A percentile compares a stretch with the other conserved stretches of the same genome.
phyloP scores from a whole-genome alignment of 2,888 invertebrate species.

The Buathra laborator region DNA sequence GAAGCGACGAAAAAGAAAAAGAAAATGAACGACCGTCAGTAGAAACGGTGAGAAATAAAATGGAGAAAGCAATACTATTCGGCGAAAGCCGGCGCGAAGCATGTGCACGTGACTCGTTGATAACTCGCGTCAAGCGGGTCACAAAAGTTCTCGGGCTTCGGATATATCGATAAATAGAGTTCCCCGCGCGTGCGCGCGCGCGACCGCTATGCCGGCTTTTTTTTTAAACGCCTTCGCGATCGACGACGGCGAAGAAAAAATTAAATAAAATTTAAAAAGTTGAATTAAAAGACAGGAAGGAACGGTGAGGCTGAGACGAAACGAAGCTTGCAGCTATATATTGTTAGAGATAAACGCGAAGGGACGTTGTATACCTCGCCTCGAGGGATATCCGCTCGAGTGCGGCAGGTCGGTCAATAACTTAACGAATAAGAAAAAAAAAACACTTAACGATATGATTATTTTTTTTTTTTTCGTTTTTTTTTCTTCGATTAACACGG shows the following conservation, averaged over 20 bases:
- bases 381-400: constrained; percentile 52
- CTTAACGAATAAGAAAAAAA: constrained; percentile 68
- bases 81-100: constrained; percentile 34
- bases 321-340: constrained; percentile 51
- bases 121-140: constrained; percentile 30
- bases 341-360: constrained; percentile 53
- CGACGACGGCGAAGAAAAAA: constrained; percentile 45
- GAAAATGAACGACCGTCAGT: background rate
- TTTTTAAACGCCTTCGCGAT: constrained; percentile 23
- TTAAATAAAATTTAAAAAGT: background rate
- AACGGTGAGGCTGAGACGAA: constrained; percentile 30
- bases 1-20: constrained; percentile 3
- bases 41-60: constrained; percentile 13
- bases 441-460: constrained; percentile 57
- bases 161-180: constrained; percentile 22
- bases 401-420: constrained; percentile 69
- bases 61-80: constrained; percentile 70
- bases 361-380: constrained; percentile 50
- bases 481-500: constrained; percentile 80
- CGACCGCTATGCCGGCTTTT: constrained; percentile 34
- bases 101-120: constrained; percentile 20
- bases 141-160: constrained; percentile 22
- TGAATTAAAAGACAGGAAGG: constrained; percentile 37
- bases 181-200: constrained; percentile 6
- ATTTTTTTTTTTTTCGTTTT: constrained; percentile 69